phyloP scores from a whole-genome alignment of 2,888 invertebrate species.

The Nyleta sp. region DNA sequence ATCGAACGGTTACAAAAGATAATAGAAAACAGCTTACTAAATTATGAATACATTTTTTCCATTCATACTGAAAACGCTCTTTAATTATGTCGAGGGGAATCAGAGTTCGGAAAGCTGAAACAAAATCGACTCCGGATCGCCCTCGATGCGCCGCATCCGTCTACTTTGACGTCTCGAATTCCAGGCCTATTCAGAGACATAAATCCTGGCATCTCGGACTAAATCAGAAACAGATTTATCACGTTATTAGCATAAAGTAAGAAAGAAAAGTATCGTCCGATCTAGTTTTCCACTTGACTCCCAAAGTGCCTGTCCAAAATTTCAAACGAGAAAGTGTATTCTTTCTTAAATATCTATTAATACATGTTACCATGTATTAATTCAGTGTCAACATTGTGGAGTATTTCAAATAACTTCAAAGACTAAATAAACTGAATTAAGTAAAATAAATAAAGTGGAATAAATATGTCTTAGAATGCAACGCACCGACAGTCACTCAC shows the following conservation, averaged over 20 bases:
- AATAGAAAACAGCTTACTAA: constrained; percentile 13
- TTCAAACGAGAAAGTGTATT: constrained; percentile 19
- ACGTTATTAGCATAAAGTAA: constrained; percentile 24
- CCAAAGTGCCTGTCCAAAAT: background rate
- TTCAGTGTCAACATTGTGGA: no score
- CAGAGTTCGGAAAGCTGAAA: constrained; percentile 2
- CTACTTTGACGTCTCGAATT: constrained; percentile 6
- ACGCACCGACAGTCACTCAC: no score
- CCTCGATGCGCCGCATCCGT: background rate
- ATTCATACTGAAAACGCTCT: background rate
- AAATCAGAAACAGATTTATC: constrained; percentile 23
- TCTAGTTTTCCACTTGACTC: background rate
- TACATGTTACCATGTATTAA: no score
- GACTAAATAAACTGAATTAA: no score
- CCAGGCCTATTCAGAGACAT: background rate
- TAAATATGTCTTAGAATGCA: no score
- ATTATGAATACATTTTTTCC: background rate
- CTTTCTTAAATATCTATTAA: no score
- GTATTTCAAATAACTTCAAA: no score
- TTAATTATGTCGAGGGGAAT: constrained; percentile 5
- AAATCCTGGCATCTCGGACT: constrained; percentile 3
- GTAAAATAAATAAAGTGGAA: no score
- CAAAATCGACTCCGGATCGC: background rate
- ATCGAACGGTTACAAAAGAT: constrained; percentile 11
- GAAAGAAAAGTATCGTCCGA: constrained; percentile 15